Evolutionary conservation across 2,888 invertebrate species (phyloP), one percentile per base, ranked within the genome.

Genomic region (Trichopoda pennipes): DNA sequence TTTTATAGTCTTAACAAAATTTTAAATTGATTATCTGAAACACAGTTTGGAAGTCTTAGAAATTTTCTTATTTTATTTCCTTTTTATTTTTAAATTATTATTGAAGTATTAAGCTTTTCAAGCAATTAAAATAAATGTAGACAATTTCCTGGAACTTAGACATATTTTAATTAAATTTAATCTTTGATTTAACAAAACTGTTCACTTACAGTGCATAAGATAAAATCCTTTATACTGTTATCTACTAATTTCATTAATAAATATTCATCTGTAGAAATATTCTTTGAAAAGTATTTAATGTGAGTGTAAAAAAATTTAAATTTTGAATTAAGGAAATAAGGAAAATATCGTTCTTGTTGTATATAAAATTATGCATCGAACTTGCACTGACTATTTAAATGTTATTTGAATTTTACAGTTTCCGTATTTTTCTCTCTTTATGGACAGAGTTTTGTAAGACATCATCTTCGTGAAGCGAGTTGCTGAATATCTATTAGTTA

Each of bases 101-200:
- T 64, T 60, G 51, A 28, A 28, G 28, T 53, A 47, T 44, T 14
- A 44, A 60, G 35, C 60, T 60, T 60, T n/a, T 44, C 32, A 60
- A 21, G 19, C 49, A 76, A 61, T 76, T 53, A 53, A 76, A 61
- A 61, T 53, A n/a, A 7, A 61, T 61, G 0, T 16, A 72, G 17
- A 69, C 16, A 28, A 32, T 47, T 58, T 58, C 16, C 23, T 42
- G 32, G 28, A 28, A 28, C 23, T 28, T 16, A 42, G 1, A 17
- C 10, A 42, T 35, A 19, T 58, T 76, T 68, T 68, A 76, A 76
- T 68, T 68, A 68, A 60, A 42, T 68, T 68, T 60, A 53, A 61
- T 68, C 53, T 21, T 9, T n/a, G 32, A 32, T 21, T 53, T 70
- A 19, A 21, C 35, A 70, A n/a, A 38, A 12, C 7, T 16, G n/a